These are phyloP conservation scores for Chloroceryle inda DNA, from an alignment of 2,797 vertebrate genomes.

Conservation along the genomic window DNA sequence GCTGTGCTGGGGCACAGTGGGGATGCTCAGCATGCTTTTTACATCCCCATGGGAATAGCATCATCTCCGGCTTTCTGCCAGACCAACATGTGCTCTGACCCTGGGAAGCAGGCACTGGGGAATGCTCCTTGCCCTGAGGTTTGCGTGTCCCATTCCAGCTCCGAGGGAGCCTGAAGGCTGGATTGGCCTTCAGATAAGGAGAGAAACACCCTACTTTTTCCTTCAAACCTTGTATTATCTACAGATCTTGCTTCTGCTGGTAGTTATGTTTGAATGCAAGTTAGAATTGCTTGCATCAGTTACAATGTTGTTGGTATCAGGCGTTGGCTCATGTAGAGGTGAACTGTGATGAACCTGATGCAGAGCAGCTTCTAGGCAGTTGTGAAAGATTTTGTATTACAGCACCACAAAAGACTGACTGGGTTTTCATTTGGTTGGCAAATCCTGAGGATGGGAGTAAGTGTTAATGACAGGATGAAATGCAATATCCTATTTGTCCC, in stretches of 20 bases:
- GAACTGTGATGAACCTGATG: not conserved
- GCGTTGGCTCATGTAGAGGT: not conserved
- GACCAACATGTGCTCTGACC: rapidly evolving
- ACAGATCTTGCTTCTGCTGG: rapidly evolving
- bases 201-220: rapidly evolving
- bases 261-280: not conserved
- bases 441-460: not conserved
- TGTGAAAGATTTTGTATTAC: not conserved
- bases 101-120: not conserved
- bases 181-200: not conserved
- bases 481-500: not conserved
- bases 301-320: not conserved
- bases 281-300: not conserved
- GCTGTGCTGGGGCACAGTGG: too few species aligned
- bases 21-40: rapidly evolving
- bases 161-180: not conserved
- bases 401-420: not conserved
- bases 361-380: not conserved
- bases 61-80: rapidly evolving
- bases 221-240: not conserved
- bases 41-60: not conserved
- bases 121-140: not conserved
- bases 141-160: not conserved
- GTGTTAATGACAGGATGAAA: conserved; percentile 16
- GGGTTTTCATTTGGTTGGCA: not conserved